These are phyloP conservation scores for Leptobrachium ailaonicum DNA, from an alignment of 2,113 vertebrate species.

Conservation along the genomic window DNA sequence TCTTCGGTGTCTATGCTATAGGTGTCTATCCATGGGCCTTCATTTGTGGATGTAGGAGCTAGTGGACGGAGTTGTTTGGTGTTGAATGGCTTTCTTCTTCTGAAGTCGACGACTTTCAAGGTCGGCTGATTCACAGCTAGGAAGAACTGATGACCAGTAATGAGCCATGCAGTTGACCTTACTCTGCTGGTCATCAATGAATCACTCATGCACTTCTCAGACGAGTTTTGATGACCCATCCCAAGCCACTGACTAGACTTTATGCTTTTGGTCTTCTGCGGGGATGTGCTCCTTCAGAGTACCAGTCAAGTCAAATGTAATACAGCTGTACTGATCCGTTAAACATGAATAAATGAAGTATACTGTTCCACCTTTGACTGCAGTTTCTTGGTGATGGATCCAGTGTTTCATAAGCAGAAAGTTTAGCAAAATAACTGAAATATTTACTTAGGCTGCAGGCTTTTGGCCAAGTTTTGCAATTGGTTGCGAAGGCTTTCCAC, in stretches of 20 bases:
- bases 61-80: no score
- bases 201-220: no score
- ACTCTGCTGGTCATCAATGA: not conserved
- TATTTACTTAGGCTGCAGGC: constrained; percentile 61
- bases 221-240: no score
- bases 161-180: not conserved
- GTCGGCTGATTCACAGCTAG: not conserved
- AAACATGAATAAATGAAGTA: not conserved
- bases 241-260: no score
- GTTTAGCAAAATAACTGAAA: not conserved
- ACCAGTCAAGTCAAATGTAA: not conserved
- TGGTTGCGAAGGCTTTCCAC: constrained; percentile 66
- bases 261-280: no score
- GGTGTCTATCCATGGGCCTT: no score
- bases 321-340: no score
- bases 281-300: not conserved
- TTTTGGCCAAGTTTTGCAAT: constrained; percentile 63
- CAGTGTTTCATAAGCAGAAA: not conserved
- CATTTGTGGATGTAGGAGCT: no score
- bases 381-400: not conserved
- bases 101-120: no score
- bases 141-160: not conserved
- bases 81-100: no score
- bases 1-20: no score
- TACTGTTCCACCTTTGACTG: not conserved